A percentile compares a stretch with the other conserved stretches of the same genome.
Conservation (phyloP, 2,888 invertebrate species). For the Polydrusus pterygomalis region DNA sequence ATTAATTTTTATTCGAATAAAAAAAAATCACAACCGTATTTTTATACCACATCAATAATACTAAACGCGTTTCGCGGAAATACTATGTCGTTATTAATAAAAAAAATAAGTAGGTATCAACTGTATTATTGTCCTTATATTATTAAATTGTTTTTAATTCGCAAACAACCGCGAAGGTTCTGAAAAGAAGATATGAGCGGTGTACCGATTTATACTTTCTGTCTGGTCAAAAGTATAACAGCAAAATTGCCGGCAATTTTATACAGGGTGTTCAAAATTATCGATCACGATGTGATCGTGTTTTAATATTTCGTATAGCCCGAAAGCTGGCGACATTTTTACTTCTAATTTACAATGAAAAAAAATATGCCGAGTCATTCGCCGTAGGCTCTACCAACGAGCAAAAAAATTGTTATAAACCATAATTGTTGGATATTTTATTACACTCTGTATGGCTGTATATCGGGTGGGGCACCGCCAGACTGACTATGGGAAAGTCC, state of each 20-base stretch:
- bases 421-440: no score
- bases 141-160: conserved; percentile 17
- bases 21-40: neutral
- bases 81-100: neutral
- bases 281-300: no score
- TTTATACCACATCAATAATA: neutral
- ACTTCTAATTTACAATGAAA: no score
- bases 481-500: no score
- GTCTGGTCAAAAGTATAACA: conserved; percentile 21
- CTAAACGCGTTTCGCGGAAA: neutral
- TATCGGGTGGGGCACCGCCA: no score
- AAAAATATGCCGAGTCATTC: no score
- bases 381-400: no score
- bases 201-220: conserved; percentile 27
- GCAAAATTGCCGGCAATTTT: conserved; percentile 6
- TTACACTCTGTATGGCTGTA: no score
- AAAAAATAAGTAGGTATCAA: neutral
- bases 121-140: conserved; percentile 4
- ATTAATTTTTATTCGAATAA: neutral
- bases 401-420: no score
- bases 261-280: conserved; percentile 22
- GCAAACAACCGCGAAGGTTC: conserved; percentile 26
- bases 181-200: conserved; percentile 17
- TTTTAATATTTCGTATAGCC: no score
- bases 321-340: no score